Evolutionary conservation across 1,140 invertebrate species (phyloP).

Genomic region (Zaprionus camerounensis): DNA sequence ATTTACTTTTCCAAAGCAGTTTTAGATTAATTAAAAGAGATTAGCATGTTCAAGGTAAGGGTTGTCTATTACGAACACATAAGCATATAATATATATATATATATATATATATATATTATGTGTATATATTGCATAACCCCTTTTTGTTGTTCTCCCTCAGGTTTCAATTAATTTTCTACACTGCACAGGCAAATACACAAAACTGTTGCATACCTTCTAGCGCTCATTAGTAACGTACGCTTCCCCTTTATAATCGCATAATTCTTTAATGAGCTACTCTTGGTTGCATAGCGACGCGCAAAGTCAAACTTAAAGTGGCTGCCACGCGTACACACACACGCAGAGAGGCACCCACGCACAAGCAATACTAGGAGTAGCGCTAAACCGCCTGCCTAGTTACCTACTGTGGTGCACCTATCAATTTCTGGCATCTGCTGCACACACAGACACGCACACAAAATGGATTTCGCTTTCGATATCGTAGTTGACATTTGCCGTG

Average conservation of each 20-base stretch:
- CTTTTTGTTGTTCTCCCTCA: no score
- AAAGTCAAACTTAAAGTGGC: constrained; percentile 7
- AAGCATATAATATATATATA: not conserved
- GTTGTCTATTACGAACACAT: not conserved
- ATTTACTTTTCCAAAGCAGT: not conserved
- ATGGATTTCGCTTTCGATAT: constrained; percentile 76
- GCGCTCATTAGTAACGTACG: constrained; percentile 6
- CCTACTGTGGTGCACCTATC: constrained; percentile 29
- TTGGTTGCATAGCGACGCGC: constrained; percentile 3
- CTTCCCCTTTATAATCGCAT: not conserved
- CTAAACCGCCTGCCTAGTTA: constrained; percentile 28
- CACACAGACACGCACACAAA: constrained; percentile 23
- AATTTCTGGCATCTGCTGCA: constrained; percentile 23
- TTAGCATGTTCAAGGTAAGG: not conserved
- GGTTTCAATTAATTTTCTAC: not conserved
- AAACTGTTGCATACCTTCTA: not conserved
- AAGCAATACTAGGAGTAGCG: not conserved
- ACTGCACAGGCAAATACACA: not conserved
- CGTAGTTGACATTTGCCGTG: constrained; percentile 32
- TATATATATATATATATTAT: not conserved
- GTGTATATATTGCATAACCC: not conserved
- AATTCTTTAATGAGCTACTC: constrained; percentile 6
- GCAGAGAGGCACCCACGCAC: not conserved
- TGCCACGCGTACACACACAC: not conserved
- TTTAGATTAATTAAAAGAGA: not conserved